phyloP scores from a whole-genome alignment of 2,113 vertebrate species.

The Laticauda laticaudata region DNA sequence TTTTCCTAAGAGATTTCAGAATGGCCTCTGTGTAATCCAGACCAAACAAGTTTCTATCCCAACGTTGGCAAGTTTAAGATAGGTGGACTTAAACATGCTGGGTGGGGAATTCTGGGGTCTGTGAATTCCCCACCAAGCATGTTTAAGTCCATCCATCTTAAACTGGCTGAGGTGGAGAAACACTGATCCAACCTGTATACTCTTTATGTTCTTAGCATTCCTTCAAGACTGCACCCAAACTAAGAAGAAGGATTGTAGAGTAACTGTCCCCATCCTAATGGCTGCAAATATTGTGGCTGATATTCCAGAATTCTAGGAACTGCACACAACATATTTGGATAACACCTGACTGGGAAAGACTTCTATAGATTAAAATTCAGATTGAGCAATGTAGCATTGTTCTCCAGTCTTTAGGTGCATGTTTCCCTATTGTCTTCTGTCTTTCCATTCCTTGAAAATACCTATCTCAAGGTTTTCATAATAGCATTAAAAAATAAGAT shows the following conservation, averaged over 20 bases:
- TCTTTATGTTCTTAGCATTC: fast-evolving
- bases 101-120: too few species aligned
- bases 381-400: not conserved
- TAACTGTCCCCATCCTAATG: not conserved
- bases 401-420: not conserved
- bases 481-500: constrained; percentile 37
- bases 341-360: not conserved
- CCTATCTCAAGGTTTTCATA: constrained; percentile 34
- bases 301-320: not conserved
- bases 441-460: constrained; percentile 15
- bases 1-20: not conserved
- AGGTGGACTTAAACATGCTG: not conserved
- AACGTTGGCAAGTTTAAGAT: not conserved
- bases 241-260: not conserved
- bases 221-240: not conserved
- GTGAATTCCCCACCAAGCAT: not conserved
- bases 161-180: not conserved
- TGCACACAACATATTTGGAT: not conserved
- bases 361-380: not conserved
- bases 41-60: not conserved
- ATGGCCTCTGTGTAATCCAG: not conserved
- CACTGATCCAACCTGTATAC: not conserved
- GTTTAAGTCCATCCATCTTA: not conserved
- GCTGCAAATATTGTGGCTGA: not conserved
- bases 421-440: not conserved